Evolutionary conservation across 2,113 vertebrate species (phyloP).

Genomic region (Pithys albifrons): DNA sequence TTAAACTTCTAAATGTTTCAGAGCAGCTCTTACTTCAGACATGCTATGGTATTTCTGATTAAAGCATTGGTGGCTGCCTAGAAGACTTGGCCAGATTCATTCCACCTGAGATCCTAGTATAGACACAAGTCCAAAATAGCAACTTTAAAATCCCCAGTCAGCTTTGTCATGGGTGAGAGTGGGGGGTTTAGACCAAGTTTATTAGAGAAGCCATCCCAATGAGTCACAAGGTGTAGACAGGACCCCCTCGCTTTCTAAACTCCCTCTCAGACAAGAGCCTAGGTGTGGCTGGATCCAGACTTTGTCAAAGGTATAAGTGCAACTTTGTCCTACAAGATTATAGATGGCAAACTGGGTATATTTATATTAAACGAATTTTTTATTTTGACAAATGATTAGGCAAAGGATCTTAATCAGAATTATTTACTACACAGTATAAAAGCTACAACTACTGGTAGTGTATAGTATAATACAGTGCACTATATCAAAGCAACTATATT

Average conservation of each 20-base stretch:
- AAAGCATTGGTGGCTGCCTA: neutral
- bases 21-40: neutral
- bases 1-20: slow-evolving; percentile 41
- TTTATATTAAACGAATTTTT: neutral
- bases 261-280: neutral
- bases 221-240: neutral
- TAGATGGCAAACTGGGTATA: neutral
- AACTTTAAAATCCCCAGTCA: neutral
- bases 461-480: neutral
- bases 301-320: neutral
- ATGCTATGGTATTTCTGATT: neutral
- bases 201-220: neutral
- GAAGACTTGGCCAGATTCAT: neutral
- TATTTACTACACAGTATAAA: neutral
- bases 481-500: neutral
- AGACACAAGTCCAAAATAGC: neutral
- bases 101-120: neutral
- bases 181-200: neutral
- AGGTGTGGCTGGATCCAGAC: neutral
- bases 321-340: neutral
- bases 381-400: neutral
- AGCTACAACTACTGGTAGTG: neutral
- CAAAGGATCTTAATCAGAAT: neutral
- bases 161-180: neutral
- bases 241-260: neutral